Evolutionary conservation across 2,797 vertebrate genomes (phyloP).

Genomic region (Scolopax bukidnonensis): DNA sequence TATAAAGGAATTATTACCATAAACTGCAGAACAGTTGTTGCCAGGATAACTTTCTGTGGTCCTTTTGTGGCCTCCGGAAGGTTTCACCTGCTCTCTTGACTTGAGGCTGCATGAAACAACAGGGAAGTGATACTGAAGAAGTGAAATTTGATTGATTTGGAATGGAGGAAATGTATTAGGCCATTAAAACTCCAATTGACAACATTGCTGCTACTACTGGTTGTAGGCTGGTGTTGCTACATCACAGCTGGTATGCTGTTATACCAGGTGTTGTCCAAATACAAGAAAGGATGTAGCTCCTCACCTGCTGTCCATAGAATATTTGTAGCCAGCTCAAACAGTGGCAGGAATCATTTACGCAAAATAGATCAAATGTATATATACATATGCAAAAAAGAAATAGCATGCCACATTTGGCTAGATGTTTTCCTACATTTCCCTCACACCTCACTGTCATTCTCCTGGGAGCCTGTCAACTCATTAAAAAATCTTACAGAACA

Average conservation of each 20-base stretch:
- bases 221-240: not conserved
- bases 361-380: not conserved
- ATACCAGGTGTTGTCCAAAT: not conserved
- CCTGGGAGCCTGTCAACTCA: not conserved
- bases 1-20: not conserved
- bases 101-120: not conserved
- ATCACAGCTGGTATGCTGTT: not conserved
- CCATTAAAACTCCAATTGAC: not conserved
- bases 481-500: not conserved
- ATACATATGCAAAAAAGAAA: not conserved
- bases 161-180: not conserved
- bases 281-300: not conserved
- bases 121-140: not conserved
- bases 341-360: not conserved
- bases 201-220: not conserved
- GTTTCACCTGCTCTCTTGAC: not conserved
- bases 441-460: not conserved
- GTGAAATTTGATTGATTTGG: not conserved
- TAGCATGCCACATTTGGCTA: not conserved
- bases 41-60: not conserved
- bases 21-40: not conserved
- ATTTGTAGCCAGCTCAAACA: not conserved
- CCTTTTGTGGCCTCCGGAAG: fast-evolving
- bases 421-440: not conserved
- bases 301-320: not conserved